phyloP scores from a whole-genome alignment of 2,888 invertebrate genomes.

The Eristalis intricaria region DNA sequence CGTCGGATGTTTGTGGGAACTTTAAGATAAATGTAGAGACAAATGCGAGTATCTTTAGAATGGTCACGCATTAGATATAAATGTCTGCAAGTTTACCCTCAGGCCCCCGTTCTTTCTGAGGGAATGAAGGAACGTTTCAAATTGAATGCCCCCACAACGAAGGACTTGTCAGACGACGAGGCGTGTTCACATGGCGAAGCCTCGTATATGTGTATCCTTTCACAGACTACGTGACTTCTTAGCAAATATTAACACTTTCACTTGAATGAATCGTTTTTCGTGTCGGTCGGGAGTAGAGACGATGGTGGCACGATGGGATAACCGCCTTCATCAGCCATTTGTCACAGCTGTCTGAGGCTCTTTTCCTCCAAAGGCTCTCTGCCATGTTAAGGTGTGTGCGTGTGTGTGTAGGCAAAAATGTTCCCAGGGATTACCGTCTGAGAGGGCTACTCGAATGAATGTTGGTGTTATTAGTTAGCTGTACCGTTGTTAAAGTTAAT shows the following conservation, averaged over 20 bases:
- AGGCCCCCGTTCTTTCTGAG: neutral
- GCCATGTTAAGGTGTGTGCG: neutral
- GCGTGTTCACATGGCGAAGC: slow-evolving; percentile 2
- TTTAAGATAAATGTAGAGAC: slow-evolving; percentile 17
- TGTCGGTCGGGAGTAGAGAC: neutral
- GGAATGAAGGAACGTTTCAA: neutral
- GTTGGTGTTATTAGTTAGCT: slow-evolving; percentile 50
- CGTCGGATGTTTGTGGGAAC: neutral
- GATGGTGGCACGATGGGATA: slow-evolving; percentile 25
- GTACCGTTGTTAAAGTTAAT: slow-evolving; percentile 60
- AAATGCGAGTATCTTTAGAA: slow-evolving; percentile 25
- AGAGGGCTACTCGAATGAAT: neutral
- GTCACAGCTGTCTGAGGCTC: slow-evolving; percentile 52
- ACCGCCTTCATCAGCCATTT: slow-evolving; percentile 47
- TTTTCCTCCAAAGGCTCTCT: neutral
- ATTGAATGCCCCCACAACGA: slow-evolving; percentile 29
- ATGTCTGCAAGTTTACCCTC: neutral
- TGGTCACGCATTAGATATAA: slow-evolving; percentile 43
- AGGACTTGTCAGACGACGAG: slow-evolving; percentile 17
- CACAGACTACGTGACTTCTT: slow-evolving; percentile 48
- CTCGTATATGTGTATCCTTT: neutral
- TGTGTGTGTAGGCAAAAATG: slow-evolving; percentile 11
- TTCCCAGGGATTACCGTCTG: slow-evolving; percentile 11
- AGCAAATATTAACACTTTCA: slow-evolving; percentile 59
- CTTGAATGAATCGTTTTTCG: slow-evolving; percentile 39